Evolutionary conservation across 2,888 invertebrate genomes (phyloP).

Genomic region (Ophioninae sp.): DNA sequence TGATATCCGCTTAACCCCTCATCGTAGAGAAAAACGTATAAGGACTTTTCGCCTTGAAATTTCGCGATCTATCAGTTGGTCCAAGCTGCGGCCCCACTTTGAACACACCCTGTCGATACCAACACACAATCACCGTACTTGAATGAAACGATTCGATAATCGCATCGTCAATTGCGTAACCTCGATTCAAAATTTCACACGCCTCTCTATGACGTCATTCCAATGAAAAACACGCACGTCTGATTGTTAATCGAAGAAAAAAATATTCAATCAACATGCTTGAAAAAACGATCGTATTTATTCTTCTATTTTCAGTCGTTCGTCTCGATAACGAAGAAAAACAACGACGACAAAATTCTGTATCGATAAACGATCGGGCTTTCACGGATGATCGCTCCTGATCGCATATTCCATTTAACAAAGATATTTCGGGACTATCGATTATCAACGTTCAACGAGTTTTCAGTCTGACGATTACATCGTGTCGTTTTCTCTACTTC

Average conservation of each 20-base stretch:
- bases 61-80: background rate
- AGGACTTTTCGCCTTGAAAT: background rate
- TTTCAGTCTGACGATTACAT: slow-evolving; percentile 39
- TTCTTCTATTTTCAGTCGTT: background rate
- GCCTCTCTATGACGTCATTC: background rate
- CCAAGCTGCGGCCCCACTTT: background rate
- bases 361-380: background rate
- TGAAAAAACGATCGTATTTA: background rate
- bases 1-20: background rate
- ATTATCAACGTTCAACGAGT: slow-evolving; percentile 45
- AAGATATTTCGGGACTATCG: slow-evolving; percentile 32
- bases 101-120: background rate
- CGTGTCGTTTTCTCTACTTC: background rate
- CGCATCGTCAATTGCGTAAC: slow-evolving; percentile 24
- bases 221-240: background rate
- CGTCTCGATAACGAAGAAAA: background rate
- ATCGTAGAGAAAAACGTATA: background rate
- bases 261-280: background rate
- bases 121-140: background rate
- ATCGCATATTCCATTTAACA: slow-evolving; percentile 20
- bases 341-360: background rate
- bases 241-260: background rate
- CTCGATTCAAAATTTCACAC: slow-evolving; percentile 7
- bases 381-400: background rate
- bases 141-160: slow-evolving; percentile 15